A percentile compares a stretch with the other conserved stretches of the same genome.
phyloP scores from a whole-genome alignment of 2,888 invertebrate species.

The Euphydryas editha region DNA sequence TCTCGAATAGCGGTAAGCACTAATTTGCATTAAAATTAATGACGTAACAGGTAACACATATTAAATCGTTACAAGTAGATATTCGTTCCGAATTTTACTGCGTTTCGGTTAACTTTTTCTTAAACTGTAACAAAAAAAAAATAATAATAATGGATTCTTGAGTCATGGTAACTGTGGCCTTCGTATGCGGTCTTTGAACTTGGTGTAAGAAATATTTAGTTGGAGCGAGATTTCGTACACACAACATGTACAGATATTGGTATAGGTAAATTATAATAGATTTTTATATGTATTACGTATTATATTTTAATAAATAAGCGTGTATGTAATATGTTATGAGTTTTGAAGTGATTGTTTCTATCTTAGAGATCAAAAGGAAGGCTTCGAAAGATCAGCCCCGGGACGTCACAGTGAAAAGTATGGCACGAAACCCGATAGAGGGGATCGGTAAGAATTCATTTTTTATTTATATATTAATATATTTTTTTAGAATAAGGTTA shows the following conservation, averaged over 20 bases:
- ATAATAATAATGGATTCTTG: conserved; percentile 63
- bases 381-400: conserved; percentile 70
- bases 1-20: not conserved
- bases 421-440: conserved; percentile 54
- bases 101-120: conserved; percentile 52
- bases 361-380: conserved; percentile 68
- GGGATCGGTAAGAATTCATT: conserved; percentile 47
- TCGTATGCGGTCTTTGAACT: conserved; percentile 72
- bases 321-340: not conserved
- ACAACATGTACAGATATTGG: conserved; percentile 58
- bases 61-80: conserved; percentile 5
- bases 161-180: conserved; percentile 70
- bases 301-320: conserved; percentile 5
- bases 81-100: conserved; percentile 20
- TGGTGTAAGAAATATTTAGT: conserved; percentile 47
- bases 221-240: conserved; percentile 42
- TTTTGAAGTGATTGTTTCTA: conserved; percentile 43
- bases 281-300: conserved; percentile 25
- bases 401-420: conserved; percentile 74
- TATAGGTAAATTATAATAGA: conserved; percentile 51
- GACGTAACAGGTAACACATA: conserved; percentile 5
- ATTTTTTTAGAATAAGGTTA: not conserved
- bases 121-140: conserved; percentile 64
- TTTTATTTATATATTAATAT: conserved; percentile 14
- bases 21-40: conserved; percentile 4